Evolutionary conservation across 2,113 vertebrate species (phyloP), one percentile per base, ranked within the genome.

Genomic region (Rhynchopsitta pachyrhyncha): DNA sequence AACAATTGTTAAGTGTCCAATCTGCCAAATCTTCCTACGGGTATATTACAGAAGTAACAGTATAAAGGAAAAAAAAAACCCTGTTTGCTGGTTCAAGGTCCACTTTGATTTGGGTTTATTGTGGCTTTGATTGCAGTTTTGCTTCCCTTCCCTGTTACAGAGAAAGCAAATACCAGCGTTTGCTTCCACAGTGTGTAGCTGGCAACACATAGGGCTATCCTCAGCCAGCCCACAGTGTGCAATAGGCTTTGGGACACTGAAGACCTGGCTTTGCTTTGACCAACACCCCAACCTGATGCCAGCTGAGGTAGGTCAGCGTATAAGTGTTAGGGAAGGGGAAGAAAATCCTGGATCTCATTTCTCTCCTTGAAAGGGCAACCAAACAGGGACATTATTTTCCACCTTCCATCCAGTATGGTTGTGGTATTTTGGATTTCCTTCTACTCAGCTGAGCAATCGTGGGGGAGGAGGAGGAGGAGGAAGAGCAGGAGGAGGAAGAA

Each of bases 351-450:
- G 1, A 12, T 50, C 69, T 76, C 60, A 7, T n/a, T 68, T 31
- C 64, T 75, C 66, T 87, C 83, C 88, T 73, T 44, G 73, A 79
- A 82, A 57, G 60, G 37, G 62, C 73, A 71, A 44, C 79, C 52
- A 68, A 86, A 86, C 25, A 31, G 66, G 55, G 77, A 69, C 77
- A 57, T 73, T 57, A 52, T 71, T 94, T 92, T 53, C 75, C 19
- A 1, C 41, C 70, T 88, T 82, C 53, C 88, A 91, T 37, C 66
- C 88, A 28, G 66, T 57, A 71, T 3, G 19, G 60, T 15, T 96
- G 80, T 1, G 0, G 70, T 44, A 92, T 92, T 92, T 93, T 82
- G 77, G 88, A 86, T 94, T 88, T 94, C 92, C 86, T 95, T 82
- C 90, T 95, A 37, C 62, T 91, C 35, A 84, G 83, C 93, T 91